Evolutionary conservation across 2,113 vertebrate genomes (phyloP).

Genomic region (Phyllostomus discolor): DNA sequence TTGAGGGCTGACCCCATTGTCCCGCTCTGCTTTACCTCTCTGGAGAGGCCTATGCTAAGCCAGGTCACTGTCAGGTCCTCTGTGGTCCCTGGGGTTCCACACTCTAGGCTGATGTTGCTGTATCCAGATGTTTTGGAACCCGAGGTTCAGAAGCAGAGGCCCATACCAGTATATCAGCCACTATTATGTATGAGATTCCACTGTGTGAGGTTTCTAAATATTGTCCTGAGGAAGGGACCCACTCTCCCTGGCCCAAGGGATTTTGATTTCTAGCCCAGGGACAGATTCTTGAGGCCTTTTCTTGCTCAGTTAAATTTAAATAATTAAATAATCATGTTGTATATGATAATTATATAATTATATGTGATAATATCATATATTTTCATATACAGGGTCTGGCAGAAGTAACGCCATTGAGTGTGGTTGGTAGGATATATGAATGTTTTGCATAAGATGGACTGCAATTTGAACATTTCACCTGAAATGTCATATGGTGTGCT

Average conservation of each 20-base stretch:
- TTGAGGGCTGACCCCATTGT: not conserved
- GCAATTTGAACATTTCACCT: too few species aligned
- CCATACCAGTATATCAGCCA: accelerated
- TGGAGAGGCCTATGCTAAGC: not conserved
- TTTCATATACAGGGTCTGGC: not conserved
- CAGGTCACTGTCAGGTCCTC: constrained; percentile 54
- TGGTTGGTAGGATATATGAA: too few species aligned
- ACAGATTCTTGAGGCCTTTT: not conserved
- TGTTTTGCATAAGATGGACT: too few species aligned
- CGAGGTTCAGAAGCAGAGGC: not conserved
- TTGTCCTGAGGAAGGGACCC: not conserved
- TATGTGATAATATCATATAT: not conserved
- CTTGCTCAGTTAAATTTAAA: not conserved
- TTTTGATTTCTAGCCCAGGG: not conserved
- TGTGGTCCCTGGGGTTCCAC: not conserved
- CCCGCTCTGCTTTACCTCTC: not conserved
- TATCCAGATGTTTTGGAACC: not conserved
- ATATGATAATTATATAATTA: not conserved
- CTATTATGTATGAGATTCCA: not conserved
- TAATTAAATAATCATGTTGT: not conserved
- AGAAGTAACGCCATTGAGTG: too few species aligned
- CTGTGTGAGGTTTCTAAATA: not conserved
- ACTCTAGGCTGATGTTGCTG: constrained; percentile 65
- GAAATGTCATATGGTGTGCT: too few species aligned
- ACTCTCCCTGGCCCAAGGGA: not conserved